phyloP scores from a whole-genome alignment of 1,140 invertebrate species.

The Teleopsis dalmanni region DNA sequence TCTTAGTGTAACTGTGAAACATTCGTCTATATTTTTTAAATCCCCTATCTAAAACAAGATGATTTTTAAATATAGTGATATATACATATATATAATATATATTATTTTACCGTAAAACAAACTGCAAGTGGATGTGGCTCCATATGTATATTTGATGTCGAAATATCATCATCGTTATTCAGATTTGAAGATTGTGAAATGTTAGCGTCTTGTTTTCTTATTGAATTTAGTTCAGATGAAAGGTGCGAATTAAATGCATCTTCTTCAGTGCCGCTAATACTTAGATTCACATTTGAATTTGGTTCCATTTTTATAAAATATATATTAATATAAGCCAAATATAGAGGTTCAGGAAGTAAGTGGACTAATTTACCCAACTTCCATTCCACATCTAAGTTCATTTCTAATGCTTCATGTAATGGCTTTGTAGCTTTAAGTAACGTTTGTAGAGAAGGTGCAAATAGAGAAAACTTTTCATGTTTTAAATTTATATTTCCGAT shows the following conservation, averaged over 20 bases:
- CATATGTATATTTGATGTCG: no score
- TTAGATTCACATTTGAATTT: slow-evolving; percentile 55
- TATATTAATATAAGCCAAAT: slow-evolving; percentile 79
- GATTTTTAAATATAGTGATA: no score
- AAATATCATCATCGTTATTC: slow-evolving; percentile 23
- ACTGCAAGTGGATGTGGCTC: slow-evolving; percentile 9
- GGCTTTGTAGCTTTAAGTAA: slow-evolving; percentile 79
- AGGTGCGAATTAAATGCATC: no score
- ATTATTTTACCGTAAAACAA: neutral
- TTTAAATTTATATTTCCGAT: slow-evolving; percentile 70
- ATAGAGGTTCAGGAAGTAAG: slow-evolving; percentile 73
- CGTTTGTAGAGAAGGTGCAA: slow-evolving; percentile 68
- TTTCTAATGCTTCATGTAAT: slow-evolving; percentile 77
- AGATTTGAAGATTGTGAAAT: slow-evolving; percentile 40
- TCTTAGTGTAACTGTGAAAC: slow-evolving; percentile 1
- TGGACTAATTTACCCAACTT: slow-evolving; percentile 66
- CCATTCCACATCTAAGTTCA: slow-evolving; percentile 69
- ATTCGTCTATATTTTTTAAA: neutral
- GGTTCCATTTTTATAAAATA: slow-evolving; percentile 75
- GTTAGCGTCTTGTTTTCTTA: no score
- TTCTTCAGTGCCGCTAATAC: slow-evolving; percentile 64
- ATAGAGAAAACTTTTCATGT: slow-evolving; percentile 68
- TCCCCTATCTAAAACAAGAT: no score
- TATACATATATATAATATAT: no score
- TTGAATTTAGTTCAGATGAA: no score